These are phyloP conservation scores for Polyommatus icarus DNA, from an alignment of 2,888 invertebrate species.

Conservation along the genomic window DNA sequence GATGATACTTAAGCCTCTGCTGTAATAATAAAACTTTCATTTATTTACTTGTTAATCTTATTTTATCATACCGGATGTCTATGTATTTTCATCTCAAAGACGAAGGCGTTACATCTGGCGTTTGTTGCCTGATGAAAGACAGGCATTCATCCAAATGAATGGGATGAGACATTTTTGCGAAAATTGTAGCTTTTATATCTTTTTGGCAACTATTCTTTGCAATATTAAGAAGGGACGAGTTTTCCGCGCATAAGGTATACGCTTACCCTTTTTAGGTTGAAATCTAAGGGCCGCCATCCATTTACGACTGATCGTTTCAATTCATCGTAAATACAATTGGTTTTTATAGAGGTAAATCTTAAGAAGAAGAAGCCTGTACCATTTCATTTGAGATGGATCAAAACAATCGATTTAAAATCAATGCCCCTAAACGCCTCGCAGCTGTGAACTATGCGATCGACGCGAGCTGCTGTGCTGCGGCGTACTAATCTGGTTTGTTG, in stretches of 20 bases:
- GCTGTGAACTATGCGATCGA: not conserved
- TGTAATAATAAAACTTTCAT: conserved; percentile 16
- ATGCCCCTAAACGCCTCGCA: not conserved
- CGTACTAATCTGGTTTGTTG: conserved; percentile 33
- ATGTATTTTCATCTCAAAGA: not conserved
- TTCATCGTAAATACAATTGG: too few species aligned
- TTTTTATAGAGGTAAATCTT: too few species aligned
- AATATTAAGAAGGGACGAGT: not conserved
- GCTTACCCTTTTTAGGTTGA: too few species aligned
- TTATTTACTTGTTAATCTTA: conserved; percentile 19
- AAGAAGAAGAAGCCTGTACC: too few species aligned
- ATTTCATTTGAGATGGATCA: not conserved
- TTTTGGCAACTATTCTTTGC: not conserved
- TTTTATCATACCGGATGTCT: conserved; percentile 15
- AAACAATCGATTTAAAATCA: not conserved
- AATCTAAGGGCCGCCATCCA: too few species aligned
- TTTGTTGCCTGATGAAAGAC: not conserved
- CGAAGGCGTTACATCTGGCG: conserved; percentile 9
- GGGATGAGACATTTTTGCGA: not conserved
- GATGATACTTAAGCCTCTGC: not conserved
- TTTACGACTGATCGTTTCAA: too few species aligned
- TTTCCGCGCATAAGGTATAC: not conserved
- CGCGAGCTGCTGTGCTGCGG: conserved; percentile 6
- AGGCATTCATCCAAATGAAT: not conserved
- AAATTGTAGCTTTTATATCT: not conserved